Evolutionary conservation across 2,113 vertebrate genomes (phyloP).

Genomic region (Macroglossus sobrinus): DNA sequence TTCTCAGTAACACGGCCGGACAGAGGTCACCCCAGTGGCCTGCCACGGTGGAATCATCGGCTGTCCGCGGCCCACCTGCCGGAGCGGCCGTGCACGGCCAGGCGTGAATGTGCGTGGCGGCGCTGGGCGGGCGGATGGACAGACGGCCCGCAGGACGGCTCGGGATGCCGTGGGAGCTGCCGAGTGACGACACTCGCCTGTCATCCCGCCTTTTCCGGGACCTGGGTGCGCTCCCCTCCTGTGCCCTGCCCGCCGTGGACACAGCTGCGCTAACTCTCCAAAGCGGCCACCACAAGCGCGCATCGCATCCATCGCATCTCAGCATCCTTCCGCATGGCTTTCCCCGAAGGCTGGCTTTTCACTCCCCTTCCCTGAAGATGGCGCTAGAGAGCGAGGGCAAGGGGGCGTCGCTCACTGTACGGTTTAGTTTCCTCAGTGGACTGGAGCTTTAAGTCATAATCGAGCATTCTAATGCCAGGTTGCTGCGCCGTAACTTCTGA

Average conservation of each 20-base stretch:
- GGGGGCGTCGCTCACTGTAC: neutral
- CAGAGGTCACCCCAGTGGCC: conserved; percentile 58
- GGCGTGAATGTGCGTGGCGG: neutral
- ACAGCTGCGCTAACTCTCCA: neutral
- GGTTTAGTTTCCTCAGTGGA: conserved; percentile 45
- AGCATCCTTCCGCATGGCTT: neutral
- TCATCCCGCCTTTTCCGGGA: neutral
- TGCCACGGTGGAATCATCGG: conserved; percentile 35
- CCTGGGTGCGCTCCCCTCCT: neutral
- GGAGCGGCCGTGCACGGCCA: neutral
- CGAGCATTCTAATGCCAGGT: conserved; percentile 71
- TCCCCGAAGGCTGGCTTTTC: conserved; percentile 48
- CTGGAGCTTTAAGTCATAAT: conserved; percentile 82
- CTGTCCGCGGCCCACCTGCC: conserved; percentile 48
- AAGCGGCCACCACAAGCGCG: neutral
- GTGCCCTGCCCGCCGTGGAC: neutral
- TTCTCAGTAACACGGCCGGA: conserved; percentile 69
- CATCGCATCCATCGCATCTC: no score
- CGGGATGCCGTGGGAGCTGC: neutral
- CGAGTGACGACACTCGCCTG: accelerated
- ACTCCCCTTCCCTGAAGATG: conserved; percentile 41
- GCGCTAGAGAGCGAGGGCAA: conserved; percentile 28
- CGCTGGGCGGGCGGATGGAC: neutral
- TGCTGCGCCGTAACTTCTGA: conserved; percentile 52
- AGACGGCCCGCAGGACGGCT: neutral